Percentiles rank a stretch among this genome's conserved stretches.
Evolutionary conservation across 2,113 vertebrate species (phyloP).

Genomic region (Stegastes partitus): DNA sequence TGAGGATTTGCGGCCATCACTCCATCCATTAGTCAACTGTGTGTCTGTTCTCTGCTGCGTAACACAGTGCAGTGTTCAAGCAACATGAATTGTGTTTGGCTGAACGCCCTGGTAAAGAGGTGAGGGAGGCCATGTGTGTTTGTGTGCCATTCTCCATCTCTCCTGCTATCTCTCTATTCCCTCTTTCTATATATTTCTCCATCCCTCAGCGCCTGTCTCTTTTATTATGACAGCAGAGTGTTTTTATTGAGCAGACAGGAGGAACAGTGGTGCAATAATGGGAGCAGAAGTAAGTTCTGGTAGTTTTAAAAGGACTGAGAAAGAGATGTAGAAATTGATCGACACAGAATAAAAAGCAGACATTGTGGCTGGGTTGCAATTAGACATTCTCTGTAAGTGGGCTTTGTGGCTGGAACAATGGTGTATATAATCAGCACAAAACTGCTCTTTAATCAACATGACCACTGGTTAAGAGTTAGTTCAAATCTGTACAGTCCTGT

Average conservation of each 20-base stretch:
- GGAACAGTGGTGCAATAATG: slow-evolving; percentile 31
- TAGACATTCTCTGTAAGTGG: neutral
- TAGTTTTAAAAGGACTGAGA: slow-evolving; percentile 13
- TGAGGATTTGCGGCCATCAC: slow-evolving; percentile 28
- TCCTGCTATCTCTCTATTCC: slow-evolving; percentile 14
- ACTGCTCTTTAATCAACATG: neutral
- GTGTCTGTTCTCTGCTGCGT: slow-evolving; percentile 24
- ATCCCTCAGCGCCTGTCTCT: slow-evolving; percentile 27
- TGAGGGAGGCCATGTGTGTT: slow-evolving; percentile 14
- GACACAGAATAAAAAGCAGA: neutral
- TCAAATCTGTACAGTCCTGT: neutral
- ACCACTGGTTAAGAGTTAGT: neutral
- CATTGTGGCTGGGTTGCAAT: neutral
- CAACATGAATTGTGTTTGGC: slow-evolving; percentile 29
- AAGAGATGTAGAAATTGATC: slow-evolving; percentile 21
- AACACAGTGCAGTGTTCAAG: slow-evolving; percentile 31
- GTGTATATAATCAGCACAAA: neutral
- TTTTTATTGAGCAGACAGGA: slow-evolving; percentile 48
- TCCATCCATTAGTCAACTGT: slow-evolving; percentile 15
- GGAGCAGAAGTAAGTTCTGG: slow-evolving; percentile 14
- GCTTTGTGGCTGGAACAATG: neutral
- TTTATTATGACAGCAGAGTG: slow-evolving; percentile 51
- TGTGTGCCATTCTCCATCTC: slow-evolving; percentile 9
- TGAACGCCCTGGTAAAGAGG: neutral
- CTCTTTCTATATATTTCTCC: slow-evolving; percentile 17